Conservation (phyloP, 1,140 invertebrate genomes). For the Sitobion miscanthi region DNA sequence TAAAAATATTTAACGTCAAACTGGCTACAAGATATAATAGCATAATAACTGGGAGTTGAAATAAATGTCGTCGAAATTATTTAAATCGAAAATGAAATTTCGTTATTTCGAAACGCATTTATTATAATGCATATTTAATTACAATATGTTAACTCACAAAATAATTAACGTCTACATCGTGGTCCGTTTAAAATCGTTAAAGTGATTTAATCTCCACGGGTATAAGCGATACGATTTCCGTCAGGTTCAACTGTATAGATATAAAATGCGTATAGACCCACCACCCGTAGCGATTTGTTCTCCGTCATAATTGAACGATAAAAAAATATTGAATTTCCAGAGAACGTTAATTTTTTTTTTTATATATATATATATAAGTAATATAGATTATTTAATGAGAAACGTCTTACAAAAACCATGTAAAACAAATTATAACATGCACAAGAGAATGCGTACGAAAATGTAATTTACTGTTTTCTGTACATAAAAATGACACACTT, state of each 20-base stretch:
- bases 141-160: background rate
- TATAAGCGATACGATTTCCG: background rate
- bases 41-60: background rate
- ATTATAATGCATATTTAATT: background rate
- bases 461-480: background rate
- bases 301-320: background rate
- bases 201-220: background rate
- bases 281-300: background rate
- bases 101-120: background rate
- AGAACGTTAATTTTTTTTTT: background rate
- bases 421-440: conserved; percentile 2
- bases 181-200: background rate
- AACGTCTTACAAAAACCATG: background rate
- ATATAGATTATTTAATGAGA: background rate
- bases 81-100: background rate
- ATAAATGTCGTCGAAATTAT: background rate
- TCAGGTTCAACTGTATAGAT: background rate
- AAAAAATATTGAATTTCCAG: conserved; percentile 2
- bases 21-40: background rate
- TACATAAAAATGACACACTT: background rate
- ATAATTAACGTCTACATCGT: background rate
- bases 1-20: background rate
- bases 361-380: background rate
- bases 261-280: background rate
- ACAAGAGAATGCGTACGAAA: conserved; percentile 1